Evolutionary conservation across 2,888 invertebrate species (phyloP).

Genomic region (Drosophila meridiana): DNA sequence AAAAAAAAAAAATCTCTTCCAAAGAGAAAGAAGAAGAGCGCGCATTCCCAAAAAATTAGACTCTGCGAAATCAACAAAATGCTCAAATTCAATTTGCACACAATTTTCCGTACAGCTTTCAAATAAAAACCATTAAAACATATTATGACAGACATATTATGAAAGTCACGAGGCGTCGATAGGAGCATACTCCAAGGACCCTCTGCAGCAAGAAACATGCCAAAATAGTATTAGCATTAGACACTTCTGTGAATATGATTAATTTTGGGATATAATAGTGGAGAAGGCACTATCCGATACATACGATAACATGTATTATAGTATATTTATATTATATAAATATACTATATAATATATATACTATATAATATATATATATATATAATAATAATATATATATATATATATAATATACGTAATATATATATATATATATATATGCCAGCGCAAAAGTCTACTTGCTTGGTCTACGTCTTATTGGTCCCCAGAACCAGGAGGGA

Average conservation of each 20-base stretch:
- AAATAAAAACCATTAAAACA: neutral
- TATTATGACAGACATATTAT: too few species aligned
- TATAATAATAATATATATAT: too few species aligned
- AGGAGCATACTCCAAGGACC: neutral
- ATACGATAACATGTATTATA: too few species aligned
- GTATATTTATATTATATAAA: too few species aligned
- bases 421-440: too few species aligned
- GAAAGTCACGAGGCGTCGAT: neutral
- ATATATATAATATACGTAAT: too few species aligned
- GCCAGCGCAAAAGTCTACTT: too few species aligned
- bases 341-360: too few species aligned
- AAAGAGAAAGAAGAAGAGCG: neutral
- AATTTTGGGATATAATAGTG: neutral
- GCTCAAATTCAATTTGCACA: slow-evolving; percentile 46
- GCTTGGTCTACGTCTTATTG: too few species aligned
- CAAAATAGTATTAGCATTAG: neutral
- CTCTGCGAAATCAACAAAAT: slow-evolving; percentile 36
- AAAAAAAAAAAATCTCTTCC: neutral
- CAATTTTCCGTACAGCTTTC: slow-evolving; percentile 33
- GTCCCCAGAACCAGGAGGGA: too few species aligned
- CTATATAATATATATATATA: too few species aligned
- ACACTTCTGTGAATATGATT: neutral
- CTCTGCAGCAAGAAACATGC: neutral
- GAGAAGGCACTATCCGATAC: too few species aligned
- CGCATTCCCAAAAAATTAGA: neutral